Evolutionary conservation across 2,113 vertebrate genomes (phyloP).

Genomic region (Chauna torquata): DNA sequence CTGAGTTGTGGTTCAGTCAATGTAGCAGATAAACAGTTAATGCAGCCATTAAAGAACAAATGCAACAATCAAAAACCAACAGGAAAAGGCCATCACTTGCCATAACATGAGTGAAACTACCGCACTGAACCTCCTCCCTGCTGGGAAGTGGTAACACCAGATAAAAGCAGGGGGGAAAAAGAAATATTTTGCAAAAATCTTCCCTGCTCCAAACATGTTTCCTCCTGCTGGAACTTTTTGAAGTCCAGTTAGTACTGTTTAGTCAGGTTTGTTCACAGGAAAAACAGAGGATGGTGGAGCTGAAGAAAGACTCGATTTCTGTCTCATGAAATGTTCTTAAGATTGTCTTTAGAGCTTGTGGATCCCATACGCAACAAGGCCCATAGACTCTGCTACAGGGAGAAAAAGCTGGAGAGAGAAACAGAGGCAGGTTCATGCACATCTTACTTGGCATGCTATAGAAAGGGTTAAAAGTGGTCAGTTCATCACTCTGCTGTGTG

Average conservation of each 20-base stretch:
- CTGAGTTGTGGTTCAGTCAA: not conserved
- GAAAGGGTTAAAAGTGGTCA: constrained; percentile 59
- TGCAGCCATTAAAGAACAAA: not conserved
- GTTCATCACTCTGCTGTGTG: constrained; percentile 12
- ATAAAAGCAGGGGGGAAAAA: constrained; percentile 41
- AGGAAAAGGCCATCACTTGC: constrained; percentile 40
- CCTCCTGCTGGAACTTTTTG: constrained; percentile 44
- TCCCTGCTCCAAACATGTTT: not conserved
- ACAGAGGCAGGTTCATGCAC: not conserved
- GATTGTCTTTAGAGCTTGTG: not conserved
- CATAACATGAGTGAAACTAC: not conserved
- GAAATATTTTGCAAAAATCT: constrained; percentile 23
- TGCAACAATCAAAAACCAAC: not conserved
- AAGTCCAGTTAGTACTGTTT: not conserved
- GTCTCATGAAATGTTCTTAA: not conserved
- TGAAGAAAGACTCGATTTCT: not conserved
- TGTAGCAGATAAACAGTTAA: constrained; percentile 33
- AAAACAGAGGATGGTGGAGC: not conserved
- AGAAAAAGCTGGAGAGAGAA: not conserved
- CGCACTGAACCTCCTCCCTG: not conserved
- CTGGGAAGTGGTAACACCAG: not conserved
- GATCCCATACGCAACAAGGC: fast-evolving
- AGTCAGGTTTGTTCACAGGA: not conserved
- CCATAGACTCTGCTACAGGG: not conserved
- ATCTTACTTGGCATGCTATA: not conserved